Evolutionary conservation across 2,888 invertebrate species (phyloP).

Genomic region (Apoda limacodes): DNA sequence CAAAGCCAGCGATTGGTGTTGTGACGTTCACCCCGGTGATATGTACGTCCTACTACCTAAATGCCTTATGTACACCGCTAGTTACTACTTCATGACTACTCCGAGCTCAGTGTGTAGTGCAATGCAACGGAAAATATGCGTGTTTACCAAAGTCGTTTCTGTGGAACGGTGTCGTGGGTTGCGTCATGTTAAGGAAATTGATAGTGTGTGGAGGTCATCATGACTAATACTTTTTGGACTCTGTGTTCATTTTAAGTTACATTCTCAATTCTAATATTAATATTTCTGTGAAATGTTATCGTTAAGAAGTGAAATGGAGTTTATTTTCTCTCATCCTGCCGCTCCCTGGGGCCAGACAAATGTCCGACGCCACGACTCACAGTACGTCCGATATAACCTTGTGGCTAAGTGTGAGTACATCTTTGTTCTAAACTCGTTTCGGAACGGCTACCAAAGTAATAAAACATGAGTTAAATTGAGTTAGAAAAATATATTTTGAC

Average conservation of each 20-base stretch:
- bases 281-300: background rate
- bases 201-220: constrained; percentile 66
- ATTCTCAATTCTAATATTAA: constrained; percentile 19
- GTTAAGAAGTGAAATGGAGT: constrained; percentile 31
- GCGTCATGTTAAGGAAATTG: constrained; percentile 70
- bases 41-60: constrained; percentile 70
- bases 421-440: constrained; percentile 30
- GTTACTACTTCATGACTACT: constrained; percentile 70
- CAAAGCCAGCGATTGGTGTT: constrained; percentile 66
- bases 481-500: no score
- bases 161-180: constrained; percentile 68
- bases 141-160: constrained; percentile 71
- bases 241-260: constrained; percentile 42
- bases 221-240: constrained; percentile 60
- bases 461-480: no score
- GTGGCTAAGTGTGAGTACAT: constrained; percentile 55
- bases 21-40: constrained; percentile 70
- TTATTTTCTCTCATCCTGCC: constrained; percentile 48
- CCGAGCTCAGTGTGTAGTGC: constrained; percentile 71
- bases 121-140: constrained; percentile 71
- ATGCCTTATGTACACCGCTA: constrained; percentile 70
- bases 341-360: constrained; percentile 62
- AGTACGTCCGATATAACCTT: constrained; percentile 63
- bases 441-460: no score
- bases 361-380: constrained; percentile 57